A percentile compares a stretch with the other conserved stretches of the same genome.
Conservation (phyloP, 1,140 invertebrate genomes). For the Cyclina sinensis region DNA sequence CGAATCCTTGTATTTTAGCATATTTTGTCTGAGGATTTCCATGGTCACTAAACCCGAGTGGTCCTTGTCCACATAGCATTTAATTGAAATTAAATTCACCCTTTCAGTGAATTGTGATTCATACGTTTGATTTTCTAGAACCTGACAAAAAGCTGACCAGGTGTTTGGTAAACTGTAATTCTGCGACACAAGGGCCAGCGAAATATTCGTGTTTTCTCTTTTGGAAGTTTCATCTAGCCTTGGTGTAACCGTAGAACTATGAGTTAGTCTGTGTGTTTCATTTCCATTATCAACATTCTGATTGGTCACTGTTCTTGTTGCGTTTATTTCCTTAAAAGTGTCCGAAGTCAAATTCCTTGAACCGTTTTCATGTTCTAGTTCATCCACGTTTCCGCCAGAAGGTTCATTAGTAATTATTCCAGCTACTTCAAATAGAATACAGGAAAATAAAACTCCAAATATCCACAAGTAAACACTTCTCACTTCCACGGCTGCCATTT, state of each 20-base stretch:
- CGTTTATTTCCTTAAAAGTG: background rate
- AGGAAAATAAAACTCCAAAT: background rate
- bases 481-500: background rate
- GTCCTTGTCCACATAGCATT: conserved; percentile 15
- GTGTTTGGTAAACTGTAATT: conserved; percentile 17
- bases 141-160: conserved; percentile 43
- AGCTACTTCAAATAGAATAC: background rate
- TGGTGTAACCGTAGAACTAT: background rate
- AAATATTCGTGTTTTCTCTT: background rate
- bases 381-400: background rate
- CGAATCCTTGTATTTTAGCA: background rate
- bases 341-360: background rate
- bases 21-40: conserved; percentile 49
- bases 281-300: background rate
- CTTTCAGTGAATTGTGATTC: conserved; percentile 41
- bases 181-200: no score
- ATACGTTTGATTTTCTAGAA: background rate
- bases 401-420: background rate
- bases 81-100: conserved; percentile 18
- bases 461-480: background rate
- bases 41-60: conserved; percentile 69
- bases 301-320: background rate
- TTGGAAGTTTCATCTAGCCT: background rate
- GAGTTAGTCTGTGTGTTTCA: background rate
- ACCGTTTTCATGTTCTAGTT: background rate